Conservation (phyloP, 2,797 vertebrate genomes). For the Sebastes oblongus region DNA sequence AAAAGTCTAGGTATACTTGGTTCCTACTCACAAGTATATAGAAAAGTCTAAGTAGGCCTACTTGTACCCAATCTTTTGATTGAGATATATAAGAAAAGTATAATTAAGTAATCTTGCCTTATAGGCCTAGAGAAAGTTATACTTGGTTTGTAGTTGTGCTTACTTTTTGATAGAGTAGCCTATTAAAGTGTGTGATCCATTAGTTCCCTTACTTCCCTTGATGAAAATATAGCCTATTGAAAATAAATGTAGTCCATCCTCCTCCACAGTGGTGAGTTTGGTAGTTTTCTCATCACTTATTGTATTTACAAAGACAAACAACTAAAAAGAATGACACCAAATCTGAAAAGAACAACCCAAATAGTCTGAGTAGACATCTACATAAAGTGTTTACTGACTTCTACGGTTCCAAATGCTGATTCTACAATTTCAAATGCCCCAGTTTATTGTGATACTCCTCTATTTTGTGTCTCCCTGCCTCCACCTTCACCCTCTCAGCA, state of each 20-base stretch:
- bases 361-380: not conserved
- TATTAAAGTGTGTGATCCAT: not conserved
- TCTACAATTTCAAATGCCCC: not conserved
- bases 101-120: too few species aligned
- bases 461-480: conserved; percentile 2
- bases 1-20: too few species aligned
- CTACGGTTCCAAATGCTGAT: not conserved
- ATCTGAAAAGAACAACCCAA: not conserved
- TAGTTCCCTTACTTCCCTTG: not conserved
- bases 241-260: not conserved
- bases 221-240: not conserved
- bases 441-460: not conserved
- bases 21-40: too few species aligned
- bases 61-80: too few species aligned
- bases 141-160: too few species aligned
- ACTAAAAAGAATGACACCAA: not conserved
- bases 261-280: not conserved
- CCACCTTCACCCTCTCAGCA: not conserved
- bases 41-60: too few species aligned
- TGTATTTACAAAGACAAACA: not conserved
- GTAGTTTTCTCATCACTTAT: not conserved
- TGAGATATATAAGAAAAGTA: too few species aligned
- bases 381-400: not conserved
- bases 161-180: too few species aligned
- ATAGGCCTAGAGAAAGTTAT: too few species aligned